Evolutionary conservation across 2,888 invertebrate species (phyloP), one percentile per base, ranked within the genome.

Genomic region (Caenorhabditis virilis): DNA sequence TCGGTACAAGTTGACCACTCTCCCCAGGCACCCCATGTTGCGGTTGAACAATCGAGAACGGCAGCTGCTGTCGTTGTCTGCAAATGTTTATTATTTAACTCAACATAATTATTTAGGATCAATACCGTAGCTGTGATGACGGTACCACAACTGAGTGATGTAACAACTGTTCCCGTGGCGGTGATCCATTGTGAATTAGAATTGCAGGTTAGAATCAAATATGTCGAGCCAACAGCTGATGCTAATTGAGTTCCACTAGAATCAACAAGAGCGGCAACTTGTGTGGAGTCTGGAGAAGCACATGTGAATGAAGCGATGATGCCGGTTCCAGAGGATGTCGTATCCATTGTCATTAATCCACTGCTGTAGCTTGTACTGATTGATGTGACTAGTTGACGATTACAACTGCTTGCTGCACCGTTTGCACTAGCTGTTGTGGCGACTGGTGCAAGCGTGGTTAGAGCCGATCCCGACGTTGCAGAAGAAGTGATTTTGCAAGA

Each of bases 1-100:
- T 69, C 76, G 16, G 72, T 72, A 53, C 77, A 78, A 9, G 46
- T 25, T 7, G 70, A 67, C 77, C 77, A 78, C 27, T 61, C 69
- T 26, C 43, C 53, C 78, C 78, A 78, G 2, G 35, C 54, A 5
- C 57, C 52, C 78, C 78, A 78, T 6, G 48, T 16, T n/a, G 70
- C 49, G 23, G 58, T 26, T 1, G 55, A 69, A 41, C 73, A 75
- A 35, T 54, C 51, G 13, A 41, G n/a, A 33, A 45, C 41, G 2
- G 53, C 38, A 15, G 56, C n/a, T 22, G 18, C n/a, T 7, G 52
- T 35, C 7, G 48, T 35, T n/a, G 46, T n/a, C 16, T 39, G 6
- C 39, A 18, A 18, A 20, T n/a, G n/a, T n/a, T n/a, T n/a, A n/a
- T n/a, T n/a, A n/a, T n/a, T n/a, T n/a, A n/a, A n/a, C n/a, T n/a